Base-by-base conservation (phyloP, 2,113 vertebrate genomes). In the Tor tambroides region DNA sequence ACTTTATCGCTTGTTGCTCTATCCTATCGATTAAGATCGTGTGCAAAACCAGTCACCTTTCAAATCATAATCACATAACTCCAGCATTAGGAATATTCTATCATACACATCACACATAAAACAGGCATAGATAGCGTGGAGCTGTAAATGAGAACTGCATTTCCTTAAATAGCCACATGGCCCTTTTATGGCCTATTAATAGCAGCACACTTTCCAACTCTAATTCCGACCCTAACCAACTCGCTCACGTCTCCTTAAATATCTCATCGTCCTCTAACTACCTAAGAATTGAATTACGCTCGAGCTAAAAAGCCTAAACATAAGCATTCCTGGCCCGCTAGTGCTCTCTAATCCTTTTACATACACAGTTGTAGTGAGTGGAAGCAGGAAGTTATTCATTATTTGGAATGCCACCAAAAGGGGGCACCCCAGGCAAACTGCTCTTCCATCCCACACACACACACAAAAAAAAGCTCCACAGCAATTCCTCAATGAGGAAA, bases 351-450 rank as follows among this genome's bases (percentile, higher is more conserved):
- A 56, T 63, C 83, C 69, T 28, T 61, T 75, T 17, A 67, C 35
- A 67, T 46, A 49, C 15, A 28, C 56, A 41, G 41, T 21, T 15
- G 54, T 63, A 76, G 71, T 41, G 26, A 56, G 81, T 56, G 71
- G 69, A 84, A 35, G 32, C 26, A 71, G 72, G 80, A 80, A 89
- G 15, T 65, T 72, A 86, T 89, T 30, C 83, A 84, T 89, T 89
- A 90, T 89, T 92, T 93, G 91, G 92, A 94, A 92, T 86, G 56
- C 88, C 78, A 94, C 94, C 94, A 95, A 94, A 93, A 95, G 95
- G 92, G 94, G 95, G 94, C 94, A 94, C 94, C 91, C 93, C 91
- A 94, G 84, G 90, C 94, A 94, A 95, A 91, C 89, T 89, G 92
- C 92, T 90, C 86, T 79, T 84, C 87, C 30, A 28, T 61, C 80